These are phyloP conservation scores for Pyrrhura leucotis DNA, from an alignment of 2,797 vertebrate genomes.

Conservation along the genomic window DNA sequence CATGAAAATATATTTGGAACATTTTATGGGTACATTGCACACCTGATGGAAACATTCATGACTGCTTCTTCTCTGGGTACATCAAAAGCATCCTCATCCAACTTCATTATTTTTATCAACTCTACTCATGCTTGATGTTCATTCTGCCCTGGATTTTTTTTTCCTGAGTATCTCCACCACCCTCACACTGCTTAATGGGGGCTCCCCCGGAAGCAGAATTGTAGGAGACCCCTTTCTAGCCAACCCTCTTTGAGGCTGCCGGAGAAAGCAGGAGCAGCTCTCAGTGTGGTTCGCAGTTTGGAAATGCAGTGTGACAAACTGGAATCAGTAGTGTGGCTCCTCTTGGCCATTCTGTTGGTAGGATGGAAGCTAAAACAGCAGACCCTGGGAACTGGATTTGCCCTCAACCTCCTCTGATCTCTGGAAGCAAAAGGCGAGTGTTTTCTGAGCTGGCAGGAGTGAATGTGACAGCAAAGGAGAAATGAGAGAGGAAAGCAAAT, in stretches of 20 bases:
- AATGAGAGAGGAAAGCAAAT: background rate
- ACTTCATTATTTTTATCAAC: constrained; percentile 23
- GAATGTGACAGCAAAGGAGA: constrained; percentile 48
- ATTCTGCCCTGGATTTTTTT: background rate
- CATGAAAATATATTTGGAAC: constrained; percentile 29
- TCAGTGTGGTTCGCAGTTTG: background rate
- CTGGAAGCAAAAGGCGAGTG: background rate
- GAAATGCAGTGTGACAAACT: background rate
- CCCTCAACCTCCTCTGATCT: background rate
- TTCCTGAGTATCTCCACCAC: background rate
- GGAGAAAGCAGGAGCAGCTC: background rate
- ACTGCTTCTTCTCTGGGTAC: background rate
- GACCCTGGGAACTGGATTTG: background rate
- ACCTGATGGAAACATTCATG: constrained; percentile 47
- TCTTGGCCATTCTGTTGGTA: background rate
- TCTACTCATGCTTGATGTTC: background rate
- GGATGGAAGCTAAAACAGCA: background rate
- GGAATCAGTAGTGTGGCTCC: background rate
- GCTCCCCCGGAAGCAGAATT: background rate
- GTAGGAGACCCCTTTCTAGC: background rate
- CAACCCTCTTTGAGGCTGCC: background rate
- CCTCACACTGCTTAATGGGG: background rate
- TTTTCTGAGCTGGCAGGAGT: background rate
- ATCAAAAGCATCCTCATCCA: constrained; percentile 21
- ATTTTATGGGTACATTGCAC: constrained; percentile 30